Percentiles rank a stretch among this genome's conserved stretches.
phyloP scores from a whole-genome alignment of 2,113 vertebrate species.

The Brevimyrus niger region DNA sequence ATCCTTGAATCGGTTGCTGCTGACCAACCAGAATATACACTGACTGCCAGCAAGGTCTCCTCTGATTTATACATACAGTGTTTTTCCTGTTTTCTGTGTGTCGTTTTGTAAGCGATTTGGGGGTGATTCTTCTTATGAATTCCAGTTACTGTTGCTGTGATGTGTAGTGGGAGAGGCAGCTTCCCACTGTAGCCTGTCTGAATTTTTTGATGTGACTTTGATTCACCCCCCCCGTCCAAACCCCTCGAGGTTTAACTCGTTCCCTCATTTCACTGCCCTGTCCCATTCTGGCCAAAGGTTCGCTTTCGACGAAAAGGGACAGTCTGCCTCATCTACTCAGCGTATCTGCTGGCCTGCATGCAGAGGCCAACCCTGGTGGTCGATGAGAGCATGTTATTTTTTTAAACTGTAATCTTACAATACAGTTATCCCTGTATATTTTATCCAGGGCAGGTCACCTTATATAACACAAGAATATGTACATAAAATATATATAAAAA shows the following conservation, averaged over 20 bases:
- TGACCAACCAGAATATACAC: not conserved
- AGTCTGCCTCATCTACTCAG: too few species aligned
- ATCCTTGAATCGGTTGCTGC: not conserved
- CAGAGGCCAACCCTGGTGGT: slow-evolving; percentile 30
- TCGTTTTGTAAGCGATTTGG: not conserved
- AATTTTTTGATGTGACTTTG: not conserved
- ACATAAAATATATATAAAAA: slow-evolving; percentile 23
- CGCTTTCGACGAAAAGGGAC: not conserved
- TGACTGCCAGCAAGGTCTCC: slow-evolving; percentile 8
- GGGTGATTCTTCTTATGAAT: not conserved
- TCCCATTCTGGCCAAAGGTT: not conserved
- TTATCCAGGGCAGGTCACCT: not conserved
- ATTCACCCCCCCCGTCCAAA: not conserved
- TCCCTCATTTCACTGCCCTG: not conserved
- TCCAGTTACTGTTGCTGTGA: not conserved
- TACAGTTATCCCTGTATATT: not conserved
- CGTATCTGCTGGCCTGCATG: slow-evolving; percentile 17
- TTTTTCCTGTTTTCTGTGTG: not conserved
- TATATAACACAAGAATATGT: slow-evolving; percentile 13
- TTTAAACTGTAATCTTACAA: slow-evolving; percentile 17
- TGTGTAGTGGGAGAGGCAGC: not conserved
- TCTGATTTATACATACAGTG: not conserved
- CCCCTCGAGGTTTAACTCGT: not conserved
- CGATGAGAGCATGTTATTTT: slow-evolving; percentile 53
- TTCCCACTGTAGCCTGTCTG: not conserved